These are phyloP conservation scores for Troides helena DNA, from an alignment of 2,888 invertebrate genomes.

Conservation along the genomic window DNA sequence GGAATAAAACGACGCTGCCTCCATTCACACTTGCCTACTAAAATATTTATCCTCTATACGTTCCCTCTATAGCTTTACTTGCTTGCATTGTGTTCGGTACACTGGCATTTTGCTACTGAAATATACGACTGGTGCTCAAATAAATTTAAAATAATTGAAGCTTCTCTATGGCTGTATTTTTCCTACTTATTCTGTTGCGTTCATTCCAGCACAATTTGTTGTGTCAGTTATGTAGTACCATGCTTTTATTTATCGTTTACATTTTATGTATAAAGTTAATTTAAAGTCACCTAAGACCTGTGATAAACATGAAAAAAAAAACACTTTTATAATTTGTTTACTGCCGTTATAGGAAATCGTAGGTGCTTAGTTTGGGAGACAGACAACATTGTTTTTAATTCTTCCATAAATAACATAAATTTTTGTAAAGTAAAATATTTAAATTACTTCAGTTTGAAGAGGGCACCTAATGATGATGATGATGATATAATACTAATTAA, in stretches of 20 bases:
- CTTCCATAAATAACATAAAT: too few relatives aligned
- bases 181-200: conserved; percentile 21
- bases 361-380: too few relatives aligned
- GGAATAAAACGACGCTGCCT: conserved; percentile 57
- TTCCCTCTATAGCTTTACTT: conserved; percentile 27
- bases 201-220: conserved; percentile 25
- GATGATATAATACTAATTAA: too few relatives aligned
- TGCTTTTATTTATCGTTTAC: conserved; percentile 14
- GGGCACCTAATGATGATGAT: too few relatives aligned
- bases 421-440: too few relatives aligned
- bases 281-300: background rate
- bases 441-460: too few relatives aligned
- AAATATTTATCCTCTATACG: conserved; percentile 57
- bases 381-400: too few relatives aligned
- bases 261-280: conserved; percentile 1
- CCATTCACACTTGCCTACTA: conserved; percentile 73
- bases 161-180: conserved; percentile 17
- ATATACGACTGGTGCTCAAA: conserved; percentile 31
- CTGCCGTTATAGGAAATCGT: too few relatives aligned
- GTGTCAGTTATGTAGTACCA: conserved; percentile 9
- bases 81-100: conserved; percentile 27
- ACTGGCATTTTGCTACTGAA: conserved; percentile 40
- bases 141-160: conserved; percentile 30
- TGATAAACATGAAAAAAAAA: too few relatives aligned
- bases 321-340: too few relatives aligned